phyloP scores from a whole-genome alignment of 2,888 invertebrate genomes.

The Drosophila mulleri region DNA sequence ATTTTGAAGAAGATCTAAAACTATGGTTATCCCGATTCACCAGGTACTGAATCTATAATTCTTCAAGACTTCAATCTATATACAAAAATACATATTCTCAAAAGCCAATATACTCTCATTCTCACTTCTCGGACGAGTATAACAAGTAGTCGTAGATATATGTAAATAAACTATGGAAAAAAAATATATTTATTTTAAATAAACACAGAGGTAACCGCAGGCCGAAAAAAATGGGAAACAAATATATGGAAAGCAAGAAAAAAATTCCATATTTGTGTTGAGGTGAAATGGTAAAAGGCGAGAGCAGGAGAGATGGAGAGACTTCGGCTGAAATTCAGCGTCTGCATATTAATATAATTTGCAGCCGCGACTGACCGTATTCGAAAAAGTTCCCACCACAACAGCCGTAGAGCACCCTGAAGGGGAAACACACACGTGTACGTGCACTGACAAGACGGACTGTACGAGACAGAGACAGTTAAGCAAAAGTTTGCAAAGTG shows the following conservation, averaged over 20 bases:
- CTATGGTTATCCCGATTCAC: too few relatives aligned
- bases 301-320: conserved; percentile 3
- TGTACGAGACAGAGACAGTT: conserved; percentile 39
- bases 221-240: conserved; percentile 30
- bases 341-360: conserved; percentile 82
- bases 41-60: too few relatives aligned
- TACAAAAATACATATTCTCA: background rate
- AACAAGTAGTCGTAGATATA: conserved; percentile 2
- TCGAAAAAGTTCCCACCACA: conserved; percentile 4
- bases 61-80: too few relatives aligned
- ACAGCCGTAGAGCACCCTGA: conserved; percentile 10
- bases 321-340: conserved; percentile 60
- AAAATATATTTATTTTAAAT: conserved; percentile 67
- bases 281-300: conserved; percentile 3
- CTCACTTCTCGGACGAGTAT: background rate
- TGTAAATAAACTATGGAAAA: conserved; percentile 35
- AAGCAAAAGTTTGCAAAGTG: conserved; percentile 52
- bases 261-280: conserved; percentile 44
- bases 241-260: conserved; percentile 35
- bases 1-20: too few relatives aligned
- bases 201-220: conserved; percentile 33
- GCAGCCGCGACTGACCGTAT: conserved; percentile 53
- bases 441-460: conserved; percentile 38
- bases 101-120: background rate
- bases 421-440: conserved; percentile 6